Percentiles rank a stretch among this genome's conserved stretches.
Evolutionary conservation across 2,113 vertebrate species (phyloP).

Genomic region (Zosterops borbonicus): DNA sequence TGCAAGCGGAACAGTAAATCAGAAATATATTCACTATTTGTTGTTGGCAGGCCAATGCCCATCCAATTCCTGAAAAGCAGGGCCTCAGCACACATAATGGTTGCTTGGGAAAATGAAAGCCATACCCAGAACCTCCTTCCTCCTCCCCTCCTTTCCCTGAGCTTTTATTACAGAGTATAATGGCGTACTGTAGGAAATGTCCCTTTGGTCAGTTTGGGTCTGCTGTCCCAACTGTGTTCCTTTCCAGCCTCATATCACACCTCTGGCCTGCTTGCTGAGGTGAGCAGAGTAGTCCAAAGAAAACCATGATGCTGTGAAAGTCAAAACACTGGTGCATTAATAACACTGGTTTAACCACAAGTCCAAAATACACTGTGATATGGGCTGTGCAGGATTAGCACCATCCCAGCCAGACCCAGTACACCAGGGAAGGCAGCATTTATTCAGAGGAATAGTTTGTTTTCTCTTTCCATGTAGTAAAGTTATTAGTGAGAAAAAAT

Average conservation of each 20-base stretch:
- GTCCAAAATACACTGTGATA: background rate
- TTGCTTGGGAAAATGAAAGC: background rate
- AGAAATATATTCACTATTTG: background rate
- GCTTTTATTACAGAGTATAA: background rate
- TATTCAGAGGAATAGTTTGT: background rate
- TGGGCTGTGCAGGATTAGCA: background rate
- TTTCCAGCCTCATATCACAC: background rate
- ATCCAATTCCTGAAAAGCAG: background rate
- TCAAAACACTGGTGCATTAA: background rate
- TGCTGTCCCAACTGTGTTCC: rapidly evolving
- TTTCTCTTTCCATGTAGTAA: background rate
- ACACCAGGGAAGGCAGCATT: background rate
- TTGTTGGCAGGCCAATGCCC: background rate
- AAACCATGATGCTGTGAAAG: background rate
- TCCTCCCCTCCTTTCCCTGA: background rate
- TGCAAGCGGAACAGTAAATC: background rate
- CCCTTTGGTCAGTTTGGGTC: background rate
- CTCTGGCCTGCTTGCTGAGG: background rate
- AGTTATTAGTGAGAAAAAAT: background rate
- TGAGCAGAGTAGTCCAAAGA: background rate
- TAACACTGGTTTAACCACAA: background rate
- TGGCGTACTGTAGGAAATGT: background rate
- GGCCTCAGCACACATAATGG: rapidly evolving
- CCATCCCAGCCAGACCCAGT: background rate
- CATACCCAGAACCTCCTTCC: rapidly evolving